Evolutionary conservation across 2,113 vertebrate genomes (phyloP).

Genomic region (Monopterus albus): DNA sequence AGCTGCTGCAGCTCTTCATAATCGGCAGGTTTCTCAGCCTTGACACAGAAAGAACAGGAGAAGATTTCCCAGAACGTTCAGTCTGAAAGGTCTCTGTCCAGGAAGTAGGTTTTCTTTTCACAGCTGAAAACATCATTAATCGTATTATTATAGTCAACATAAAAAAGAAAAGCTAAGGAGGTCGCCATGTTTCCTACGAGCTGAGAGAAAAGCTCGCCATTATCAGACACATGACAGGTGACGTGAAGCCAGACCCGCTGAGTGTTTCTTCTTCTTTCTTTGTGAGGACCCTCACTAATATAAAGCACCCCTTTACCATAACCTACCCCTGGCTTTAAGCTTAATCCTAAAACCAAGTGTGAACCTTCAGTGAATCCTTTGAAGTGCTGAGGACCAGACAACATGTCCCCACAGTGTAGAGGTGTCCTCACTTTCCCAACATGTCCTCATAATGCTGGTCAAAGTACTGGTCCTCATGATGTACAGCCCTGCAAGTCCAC

Average conservation of each 20-base stretch:
- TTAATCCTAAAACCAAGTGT: no score
- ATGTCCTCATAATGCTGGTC: not conserved
- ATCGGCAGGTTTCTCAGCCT: not conserved
- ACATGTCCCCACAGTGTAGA: no score
- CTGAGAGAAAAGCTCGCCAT: constrained; percentile 43
- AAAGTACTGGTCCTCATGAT: no score
- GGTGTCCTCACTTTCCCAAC: no score
- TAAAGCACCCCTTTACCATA: no score
- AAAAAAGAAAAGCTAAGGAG: constrained; percentile 27
- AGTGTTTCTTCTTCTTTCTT: no score
- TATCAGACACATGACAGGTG: constrained; percentile 23
- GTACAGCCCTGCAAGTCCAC: no score
- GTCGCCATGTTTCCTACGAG: constrained; percentile 33
- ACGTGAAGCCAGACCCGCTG: constrained; percentile 31
- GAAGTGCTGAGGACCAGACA: no score
- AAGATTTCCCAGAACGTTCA: constrained; percentile 24
- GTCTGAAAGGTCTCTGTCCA: constrained; percentile 35
- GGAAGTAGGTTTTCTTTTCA: constrained; percentile 24
- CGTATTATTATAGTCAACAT: not conserved
- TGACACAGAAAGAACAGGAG: not conserved
- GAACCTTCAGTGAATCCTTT: no score
- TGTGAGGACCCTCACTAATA: no score
- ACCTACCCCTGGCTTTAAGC: no score
- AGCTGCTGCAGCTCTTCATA: not conserved
- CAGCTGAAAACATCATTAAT: constrained; percentile 1